Evolutionary conservation across 2,888 invertebrate species (phyloP).

Genomic region (Mycalesis mineus): DNA sequence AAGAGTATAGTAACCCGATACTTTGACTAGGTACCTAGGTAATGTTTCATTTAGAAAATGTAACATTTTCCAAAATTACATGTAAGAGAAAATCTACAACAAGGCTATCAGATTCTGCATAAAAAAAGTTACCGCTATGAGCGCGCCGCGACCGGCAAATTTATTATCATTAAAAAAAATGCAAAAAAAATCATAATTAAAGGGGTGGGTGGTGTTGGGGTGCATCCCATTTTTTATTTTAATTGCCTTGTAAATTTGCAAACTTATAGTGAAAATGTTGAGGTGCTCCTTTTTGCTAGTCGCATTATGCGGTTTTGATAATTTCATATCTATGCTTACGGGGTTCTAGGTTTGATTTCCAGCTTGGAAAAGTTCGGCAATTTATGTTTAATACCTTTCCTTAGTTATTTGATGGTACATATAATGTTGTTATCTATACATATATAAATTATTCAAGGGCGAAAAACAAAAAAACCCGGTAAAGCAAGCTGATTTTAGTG

Average conservation of each 20-base stretch:
- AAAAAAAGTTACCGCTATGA: conserved; percentile 43
- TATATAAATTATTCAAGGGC: too few relatives aligned
- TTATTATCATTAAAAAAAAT: conserved; percentile 76
- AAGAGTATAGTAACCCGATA: too few relatives aligned
- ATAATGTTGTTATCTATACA: too few relatives aligned
- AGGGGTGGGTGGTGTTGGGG: conserved; percentile 62
- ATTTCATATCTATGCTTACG: background rate
- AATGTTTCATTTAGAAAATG: background rate
- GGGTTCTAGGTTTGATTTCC: too few relatives aligned
- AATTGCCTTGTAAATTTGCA: conserved; percentile 75
- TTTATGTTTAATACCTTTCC: too few relatives aligned
- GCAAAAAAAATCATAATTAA: conserved; percentile 74
- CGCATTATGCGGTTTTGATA: conserved; percentile 40
- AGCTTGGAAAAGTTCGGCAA: too few relatives aligned
- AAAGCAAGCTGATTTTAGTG: too few relatives aligned
- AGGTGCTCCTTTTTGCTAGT: conserved; percentile 44
- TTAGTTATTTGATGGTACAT: too few relatives aligned
- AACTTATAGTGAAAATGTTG: conserved; percentile 67
- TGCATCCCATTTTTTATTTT: conserved; percentile 74
- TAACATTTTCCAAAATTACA: conserved; percentile 7
- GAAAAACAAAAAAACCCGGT: too few relatives aligned
- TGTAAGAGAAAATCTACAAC: conserved; percentile 20
- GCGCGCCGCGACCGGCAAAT: conserved; percentile 54
- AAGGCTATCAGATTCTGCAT: conserved; percentile 36
- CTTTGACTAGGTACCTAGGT: too few relatives aligned